These are phyloP conservation scores for Craniophora ligustri DNA, from an alignment of 2,888 invertebrate genomes.

Conservation along the genomic window DNA sequence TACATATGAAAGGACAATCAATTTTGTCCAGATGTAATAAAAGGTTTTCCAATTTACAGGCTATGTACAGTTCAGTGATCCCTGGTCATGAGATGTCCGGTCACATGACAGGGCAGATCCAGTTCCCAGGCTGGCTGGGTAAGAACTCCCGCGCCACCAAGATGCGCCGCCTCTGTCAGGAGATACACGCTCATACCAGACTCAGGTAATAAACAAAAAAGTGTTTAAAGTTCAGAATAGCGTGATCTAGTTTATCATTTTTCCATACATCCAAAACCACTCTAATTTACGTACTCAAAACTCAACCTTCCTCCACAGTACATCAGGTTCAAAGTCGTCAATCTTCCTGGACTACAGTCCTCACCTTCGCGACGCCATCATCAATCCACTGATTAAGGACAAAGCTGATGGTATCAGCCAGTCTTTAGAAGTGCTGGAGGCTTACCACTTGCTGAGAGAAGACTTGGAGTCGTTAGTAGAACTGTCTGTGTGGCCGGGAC, in stretches of 20 bases:
- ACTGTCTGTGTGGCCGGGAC: constrained; percentile 94
- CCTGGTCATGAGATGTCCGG: constrained; percentile 96
- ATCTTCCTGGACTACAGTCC: constrained; percentile 96
- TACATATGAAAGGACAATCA: background rate
- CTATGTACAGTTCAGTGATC: constrained; percentile 96
- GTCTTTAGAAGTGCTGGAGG: constrained; percentile 92
- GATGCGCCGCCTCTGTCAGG: constrained; percentile 93
- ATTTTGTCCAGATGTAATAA: background rate
- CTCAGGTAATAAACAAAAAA: constrained; percentile 91
- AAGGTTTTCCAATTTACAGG: constrained; percentile 85
- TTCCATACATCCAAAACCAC: too few species aligned
- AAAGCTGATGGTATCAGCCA: constrained; percentile 92
- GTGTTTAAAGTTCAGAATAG: too few species aligned
- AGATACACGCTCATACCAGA: constrained; percentile 95
- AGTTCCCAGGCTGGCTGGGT: constrained; percentile 98
- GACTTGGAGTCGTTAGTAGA: constrained; percentile 97
- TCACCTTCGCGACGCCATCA: constrained; percentile 92
- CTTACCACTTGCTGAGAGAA: constrained; percentile 96
- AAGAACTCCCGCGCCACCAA: constrained; percentile 96
- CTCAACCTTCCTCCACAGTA: constrained; percentile 80
- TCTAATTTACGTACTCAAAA: too few species aligned
- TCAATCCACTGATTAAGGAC: constrained; percentile 92
- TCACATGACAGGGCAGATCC: constrained; percentile 92
- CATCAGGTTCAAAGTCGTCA: constrained; percentile 94
- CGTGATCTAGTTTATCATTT: too few species aligned